Base-by-base conservation (phyloP, 2,113 vertebrate species). In the Hippocampus guttulatus region DNA sequence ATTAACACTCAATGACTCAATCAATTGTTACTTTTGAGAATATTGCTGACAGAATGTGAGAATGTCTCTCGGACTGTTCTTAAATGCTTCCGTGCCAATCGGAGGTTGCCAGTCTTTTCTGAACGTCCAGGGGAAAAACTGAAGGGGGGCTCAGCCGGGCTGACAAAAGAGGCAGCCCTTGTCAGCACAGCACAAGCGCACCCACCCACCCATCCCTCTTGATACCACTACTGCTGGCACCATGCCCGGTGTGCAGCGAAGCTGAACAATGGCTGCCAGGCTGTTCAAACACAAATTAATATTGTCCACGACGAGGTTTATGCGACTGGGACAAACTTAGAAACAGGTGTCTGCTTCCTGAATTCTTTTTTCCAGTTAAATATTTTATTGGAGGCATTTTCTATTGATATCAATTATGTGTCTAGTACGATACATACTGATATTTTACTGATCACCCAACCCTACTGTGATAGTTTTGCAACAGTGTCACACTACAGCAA, bases 141-240 rank as follows among this genome's bases (percentile, higher is more conserved):
- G 20, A 21, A 6, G 15, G 47, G 47, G 8, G 52, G 73, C 67
- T 47, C 81, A 70, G 73, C 68, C 21, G 63, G 80, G 70, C 47
- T 78, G 74, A 67, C 77, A 81, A 47, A 60, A 76, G 74, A 82
- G 67, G 30, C 51, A 12, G 66, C 9, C 16, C 20, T 52, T 74
- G 75, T 84, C 76, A 71, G 73, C 71, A 27, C 69, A 72, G 75
- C 74, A 18, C 25, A 33, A 30, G 6, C 11, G 5, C 23, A 25
- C 23, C 55, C 58, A 0, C n/a, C n/a, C 0, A 3, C 12, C n/a
- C 62, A 3, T 21, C 21, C 41, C 63, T n/a, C 63, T 14, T 2
- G 68, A 80, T 66, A 82, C n/a, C 14, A 43, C 80, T 49, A 70
- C 72, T 15, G 43, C 67, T 80, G 68, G 57, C 62, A 43, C 20